phyloP scores from a whole-genome alignment of 2,113 vertebrate genomes.

The Forbesichthys agassizii region DNA sequence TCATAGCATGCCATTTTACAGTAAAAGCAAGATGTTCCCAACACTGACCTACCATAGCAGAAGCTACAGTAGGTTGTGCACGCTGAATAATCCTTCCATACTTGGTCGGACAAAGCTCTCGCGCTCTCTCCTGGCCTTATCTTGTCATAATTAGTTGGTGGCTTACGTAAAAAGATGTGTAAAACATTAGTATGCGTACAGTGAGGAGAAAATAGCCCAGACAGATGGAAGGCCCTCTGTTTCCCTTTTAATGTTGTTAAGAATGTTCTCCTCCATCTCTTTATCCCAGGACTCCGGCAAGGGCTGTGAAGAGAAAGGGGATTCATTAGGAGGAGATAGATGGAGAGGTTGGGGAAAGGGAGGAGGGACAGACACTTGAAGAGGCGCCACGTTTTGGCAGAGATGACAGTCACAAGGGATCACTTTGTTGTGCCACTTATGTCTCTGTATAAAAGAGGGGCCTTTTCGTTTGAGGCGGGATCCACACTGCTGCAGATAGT shows the following conservation, averaged over 20 bases:
- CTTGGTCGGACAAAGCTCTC: background rate
- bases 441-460: constrained; percentile 40
- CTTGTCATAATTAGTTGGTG: background rate
- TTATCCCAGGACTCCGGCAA: constrained; percentile 38
- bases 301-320: constrained; percentile 32
- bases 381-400: constrained; percentile 47
- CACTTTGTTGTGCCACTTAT: constrained; percentile 50
- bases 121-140: background rate
- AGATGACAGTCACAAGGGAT: constrained; percentile 40
- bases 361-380: constrained; percentile 31
- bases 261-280: constrained; percentile 33
- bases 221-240: constrained; percentile 42
- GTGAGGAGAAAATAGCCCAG: constrained; percentile 9
- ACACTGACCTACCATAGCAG: background rate
- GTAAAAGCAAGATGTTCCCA: background rate
- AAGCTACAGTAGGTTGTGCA: background rate
- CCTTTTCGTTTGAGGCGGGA: constrained; percentile 35
- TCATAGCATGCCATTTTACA: background rate
- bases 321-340: constrained; percentile 48
- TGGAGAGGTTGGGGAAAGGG: constrained; percentile 1
- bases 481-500: constrained; percentile 4
- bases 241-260: constrained; percentile 28
- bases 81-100: background rate
- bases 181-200: background rate
- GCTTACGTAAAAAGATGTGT: constrained; percentile 1